Percentiles rank a stretch among this genome's conserved stretches.
Conservation (phyloP, 2,113 vertebrate genomes). For the Hoplias malabaricus region DNA sequence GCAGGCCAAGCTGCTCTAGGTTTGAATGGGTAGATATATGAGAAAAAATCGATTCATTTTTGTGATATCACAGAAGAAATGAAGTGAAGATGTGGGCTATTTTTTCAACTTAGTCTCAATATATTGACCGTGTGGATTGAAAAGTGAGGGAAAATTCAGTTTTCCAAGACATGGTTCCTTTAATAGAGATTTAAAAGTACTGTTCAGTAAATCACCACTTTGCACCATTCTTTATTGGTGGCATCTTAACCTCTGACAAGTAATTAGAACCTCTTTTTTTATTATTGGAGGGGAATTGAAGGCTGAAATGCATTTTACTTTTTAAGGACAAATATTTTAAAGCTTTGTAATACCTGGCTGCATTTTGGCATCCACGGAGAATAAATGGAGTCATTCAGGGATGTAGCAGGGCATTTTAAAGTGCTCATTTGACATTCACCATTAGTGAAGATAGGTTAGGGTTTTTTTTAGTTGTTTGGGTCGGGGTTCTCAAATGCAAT, state of each 20-base stretch:
- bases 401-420: background rate
- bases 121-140: too few species aligned
- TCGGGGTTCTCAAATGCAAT: background rate
- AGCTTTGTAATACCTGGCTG: background rate
- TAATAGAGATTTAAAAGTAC: background rate
- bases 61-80: too few species aligned
- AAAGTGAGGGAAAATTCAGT: background rate
- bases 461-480: background rate
- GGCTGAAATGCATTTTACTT: background rate
- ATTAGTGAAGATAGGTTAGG: background rate
- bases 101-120: too few species aligned
- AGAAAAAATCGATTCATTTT: too few species aligned
- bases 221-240: background rate
- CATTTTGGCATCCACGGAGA: background rate
- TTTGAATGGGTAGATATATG: too few species aligned
- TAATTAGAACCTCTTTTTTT: background rate
- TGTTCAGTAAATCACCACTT: background rate
- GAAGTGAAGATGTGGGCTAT: too few species aligned
- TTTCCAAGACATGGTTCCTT: background rate
- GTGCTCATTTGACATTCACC: background rate
- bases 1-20: too few species aligned
- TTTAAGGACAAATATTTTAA: background rate
- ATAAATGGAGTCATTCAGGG: background rate
- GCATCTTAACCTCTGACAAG: background rate
- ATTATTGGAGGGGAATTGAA: background rate